Percentiles rank a stretch among this genome's conserved stretches.
Conservation (phyloP, 2,888 invertebrate genomes). For the Dryocosmus kuriphilus region DNA sequence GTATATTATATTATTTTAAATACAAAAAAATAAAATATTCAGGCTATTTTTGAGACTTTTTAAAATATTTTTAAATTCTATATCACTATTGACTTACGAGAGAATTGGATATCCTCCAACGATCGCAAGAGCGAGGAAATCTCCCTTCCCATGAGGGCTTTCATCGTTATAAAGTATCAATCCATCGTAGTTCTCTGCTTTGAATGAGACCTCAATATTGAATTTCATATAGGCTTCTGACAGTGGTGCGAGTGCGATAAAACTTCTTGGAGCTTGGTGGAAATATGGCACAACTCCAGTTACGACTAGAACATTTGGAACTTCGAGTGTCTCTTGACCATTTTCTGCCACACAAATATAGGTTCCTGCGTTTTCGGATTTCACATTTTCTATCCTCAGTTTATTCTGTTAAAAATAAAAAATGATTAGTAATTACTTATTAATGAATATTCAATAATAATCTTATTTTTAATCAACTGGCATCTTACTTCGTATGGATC, state of each 20-base stretch:
- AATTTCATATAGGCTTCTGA: conserved; percentile 89
- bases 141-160: conserved; percentile 82
- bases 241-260: conserved; percentile 87
- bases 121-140: conserved; percentile 90
- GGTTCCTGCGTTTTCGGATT: conserved; percentile 91
- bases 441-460: background rate
- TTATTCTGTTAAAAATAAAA: conserved; percentile 79
- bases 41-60: background rate
- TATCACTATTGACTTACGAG: conserved; percentile 68
- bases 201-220: conserved; percentile 94
- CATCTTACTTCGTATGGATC: conserved; percentile 62
- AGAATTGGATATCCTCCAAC: conserved; percentile 89
- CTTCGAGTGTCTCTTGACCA: conserved; percentile 82
- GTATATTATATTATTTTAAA: no score
- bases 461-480: background rate
- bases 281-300: conserved; percentile 93
- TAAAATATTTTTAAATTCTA: background rate
- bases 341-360: conserved; percentile 90
- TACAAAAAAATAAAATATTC: no score
- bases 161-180: conserved; percentile 93
- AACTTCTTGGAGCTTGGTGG: conserved; percentile 88
- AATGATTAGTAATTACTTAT: conserved; percentile 1
- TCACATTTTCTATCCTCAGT: conserved; percentile 85
- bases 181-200: conserved; percentile 85
- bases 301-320: conserved; percentile 87